Base-by-base conservation (phyloP, 2,797 vertebrate species). In the Glyptemys insculpta region DNA sequence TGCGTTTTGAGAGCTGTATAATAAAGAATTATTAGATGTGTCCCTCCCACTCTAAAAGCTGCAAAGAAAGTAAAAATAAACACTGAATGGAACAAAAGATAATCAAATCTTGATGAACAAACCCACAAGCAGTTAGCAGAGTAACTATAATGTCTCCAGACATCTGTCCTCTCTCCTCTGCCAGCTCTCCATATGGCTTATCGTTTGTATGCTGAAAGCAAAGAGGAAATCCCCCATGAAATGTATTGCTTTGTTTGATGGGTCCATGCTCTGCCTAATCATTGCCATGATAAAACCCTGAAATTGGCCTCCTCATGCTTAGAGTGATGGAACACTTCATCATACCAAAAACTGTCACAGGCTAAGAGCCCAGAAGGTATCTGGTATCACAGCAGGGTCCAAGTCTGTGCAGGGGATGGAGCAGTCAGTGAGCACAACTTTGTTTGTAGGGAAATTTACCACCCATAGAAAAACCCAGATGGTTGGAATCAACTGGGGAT, bases 131-230 rank as follows among this genome's bases (percentile, higher is more conserved):
- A 93, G 92, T 94, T 97, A 97, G 91, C 90, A n/a, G 54, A 92
- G 94, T 93, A 93, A 91, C 96, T 94, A 18, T 91, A 85, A 95
- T 94, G 92, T 94, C 95, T 96, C 62, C 80, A 97, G 96, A 93
- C 96, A 96, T 96, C 95, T 97, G 93, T 96, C 92, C 79, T 93
- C 88, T 95, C 91, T 62, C 86, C 94, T 96, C 93, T 96, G 96
- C 95, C 94, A 96, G 91, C 87, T 93, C 87, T 95, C 96, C 96
- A 94, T 97, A 95, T 96, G 95, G 91, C 91, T 76, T 6, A 47
- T 72, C 59, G 83, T 91, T 92, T 92, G 87, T 79, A 89, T 95
- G 56, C 93, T 93, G 88, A 88, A 72, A 92, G 78, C 68, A 81
- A 94, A 91, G 83, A 94, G 62, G 87, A 95, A 94, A 78, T 89